phyloP scores from a whole-genome alignment of 2,888 invertebrate genomes.

The Linnaemya vulpina region DNA sequence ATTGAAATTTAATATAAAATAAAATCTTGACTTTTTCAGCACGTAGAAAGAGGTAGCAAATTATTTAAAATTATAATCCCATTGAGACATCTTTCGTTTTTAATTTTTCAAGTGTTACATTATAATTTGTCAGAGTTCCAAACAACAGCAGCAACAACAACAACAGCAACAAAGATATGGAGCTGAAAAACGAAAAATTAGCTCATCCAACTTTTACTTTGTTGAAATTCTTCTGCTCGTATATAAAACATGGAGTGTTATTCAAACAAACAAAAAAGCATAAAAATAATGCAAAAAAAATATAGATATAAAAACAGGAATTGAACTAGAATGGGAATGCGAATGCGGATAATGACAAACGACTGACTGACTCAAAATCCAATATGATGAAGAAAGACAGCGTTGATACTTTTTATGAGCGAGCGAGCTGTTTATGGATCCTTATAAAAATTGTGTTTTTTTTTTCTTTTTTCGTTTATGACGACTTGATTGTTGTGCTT shows the following conservation, averaged over 20 bases:
- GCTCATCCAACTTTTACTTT: slow-evolving; percentile 59
- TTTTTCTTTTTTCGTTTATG: slow-evolving; percentile 30
- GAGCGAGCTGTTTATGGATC: slow-evolving; percentile 55
- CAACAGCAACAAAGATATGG: neutral
- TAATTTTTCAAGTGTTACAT: slow-evolving; percentile 66
- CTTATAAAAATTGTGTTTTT: no score
- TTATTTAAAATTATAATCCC: slow-evolving; percentile 65
- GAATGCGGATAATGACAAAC: slow-evolving; percentile 63
- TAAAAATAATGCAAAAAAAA: neutral
- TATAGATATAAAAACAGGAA: slow-evolving; percentile 17
- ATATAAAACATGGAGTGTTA: slow-evolving; percentile 52
- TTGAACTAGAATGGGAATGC: slow-evolving; percentile 45
- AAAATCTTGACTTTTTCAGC: no score
- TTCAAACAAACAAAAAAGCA: slow-evolving; percentile 53
- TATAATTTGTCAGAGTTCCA: slow-evolving; percentile 64
- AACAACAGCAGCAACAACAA: slow-evolving; percentile 10
- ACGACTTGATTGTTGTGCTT: slow-evolving; percentile 32
- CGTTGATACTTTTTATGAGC: slow-evolving; percentile 44
- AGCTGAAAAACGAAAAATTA: slow-evolving; percentile 58
- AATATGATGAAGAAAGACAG: slow-evolving; percentile 55
- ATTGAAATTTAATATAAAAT: slow-evolving; percentile 5
- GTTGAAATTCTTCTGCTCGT: slow-evolving; percentile 17
- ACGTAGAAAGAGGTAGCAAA: slow-evolving; percentile 35
- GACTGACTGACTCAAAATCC: slow-evolving; percentile 48
- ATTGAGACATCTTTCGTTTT: slow-evolving; percentile 69